Base-by-base conservation (phyloP, 2,113 vertebrate species). In the Cricetomys ansorgei region DNA sequence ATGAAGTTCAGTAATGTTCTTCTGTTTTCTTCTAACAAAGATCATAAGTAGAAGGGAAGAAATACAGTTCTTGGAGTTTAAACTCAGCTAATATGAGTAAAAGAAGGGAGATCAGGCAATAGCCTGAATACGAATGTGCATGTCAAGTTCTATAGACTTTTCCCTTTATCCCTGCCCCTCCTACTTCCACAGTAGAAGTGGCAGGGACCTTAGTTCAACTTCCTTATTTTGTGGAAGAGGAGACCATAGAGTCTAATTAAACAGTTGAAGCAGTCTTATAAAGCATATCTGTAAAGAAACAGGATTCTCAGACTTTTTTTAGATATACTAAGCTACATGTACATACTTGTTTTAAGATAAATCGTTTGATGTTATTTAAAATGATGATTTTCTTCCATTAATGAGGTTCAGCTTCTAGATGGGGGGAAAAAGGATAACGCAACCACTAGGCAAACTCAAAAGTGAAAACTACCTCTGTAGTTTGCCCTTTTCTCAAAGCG, bases 321-420 rank as follows among this genome's bases (percentile, higher is more conserved):
- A 86, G 31, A 73, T 50, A 93, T 12, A 48, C 4, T 75, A 94
- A 81, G 75, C 88, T 77, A 21, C 43, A 76, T 45, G 6, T 77
- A 83, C 72, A 73, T 89, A 83, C 55, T 92, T 93, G 31, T 86
- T 94, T 62, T 55, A 77, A 86, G 31, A 83, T 5, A 87, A 90
- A 93, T 85, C 87, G 87, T 69, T 81, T 93, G 81, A 55, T 90
- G 4, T 50, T 62, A 91, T 23, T 93, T 97, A 57, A 94, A 73
- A 80, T 65, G 8, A 15, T 79, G 70, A 81, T 94, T 94, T 97
- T 83, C 73, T 43, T 37, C 29, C 70, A 50, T 89, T 92, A 95
- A 94, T 53, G 43, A 83, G 65, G 11, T 37, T 21, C 1, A 69
- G 64, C 34, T 31, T 94, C 37, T 9, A 94, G 80, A 87, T 57